Percentiles rank a stretch among this genome's conserved stretches.
Conservation (phyloP, 2,888 invertebrate genomes). For the Deilephila elpenor region DNA sequence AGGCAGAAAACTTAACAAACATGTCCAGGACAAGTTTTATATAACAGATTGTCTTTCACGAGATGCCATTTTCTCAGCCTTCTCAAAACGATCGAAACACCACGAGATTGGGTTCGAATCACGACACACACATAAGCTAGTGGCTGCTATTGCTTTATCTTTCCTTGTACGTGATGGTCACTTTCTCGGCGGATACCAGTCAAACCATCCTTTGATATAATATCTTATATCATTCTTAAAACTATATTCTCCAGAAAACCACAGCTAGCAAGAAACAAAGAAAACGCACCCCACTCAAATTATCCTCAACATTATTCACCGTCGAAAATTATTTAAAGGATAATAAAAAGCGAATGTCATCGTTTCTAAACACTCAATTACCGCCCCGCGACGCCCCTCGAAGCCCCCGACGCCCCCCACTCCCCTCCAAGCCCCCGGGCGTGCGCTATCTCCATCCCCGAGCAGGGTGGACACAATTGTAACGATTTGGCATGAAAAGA, state of each 20-base stretch:
- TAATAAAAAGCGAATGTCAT: slow-evolving; percentile 24
- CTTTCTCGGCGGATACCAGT: too few relatives aligned
- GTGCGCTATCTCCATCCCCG: slow-evolving; percentile 22
- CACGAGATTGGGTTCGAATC: too few relatives aligned
- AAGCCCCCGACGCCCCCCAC: slow-evolving; percentile 1
- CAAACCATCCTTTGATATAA: too few relatives aligned
- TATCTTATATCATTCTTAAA: too few relatives aligned
- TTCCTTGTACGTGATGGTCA: too few relatives aligned
- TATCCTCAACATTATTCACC: slow-evolving; percentile 19
- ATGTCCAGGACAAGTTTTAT: too few relatives aligned
- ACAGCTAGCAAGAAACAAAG: background rate
- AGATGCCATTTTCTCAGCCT: too few relatives aligned
- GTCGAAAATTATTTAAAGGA: slow-evolving; percentile 26
- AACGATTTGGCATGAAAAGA: slow-evolving; percentile 22
- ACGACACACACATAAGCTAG: too few relatives aligned
- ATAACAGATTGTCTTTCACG: too few relatives aligned
- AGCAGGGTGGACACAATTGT: slow-evolving; percentile 22
- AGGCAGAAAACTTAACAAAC: too few relatives aligned
- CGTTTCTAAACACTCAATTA: slow-evolving; percentile 28
- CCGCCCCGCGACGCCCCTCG: slow-evolving; percentile 20
- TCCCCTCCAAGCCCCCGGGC: background rate
- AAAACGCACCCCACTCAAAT: background rate
- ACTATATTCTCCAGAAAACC: background rate
- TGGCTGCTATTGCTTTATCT: too few relatives aligned
- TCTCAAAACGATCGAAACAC: too few relatives aligned